Evolutionary conservation across 1,140 invertebrate species (phyloP), one percentile per base, ranked within the genome.

Genomic region (Calosoma granatense): DNA sequence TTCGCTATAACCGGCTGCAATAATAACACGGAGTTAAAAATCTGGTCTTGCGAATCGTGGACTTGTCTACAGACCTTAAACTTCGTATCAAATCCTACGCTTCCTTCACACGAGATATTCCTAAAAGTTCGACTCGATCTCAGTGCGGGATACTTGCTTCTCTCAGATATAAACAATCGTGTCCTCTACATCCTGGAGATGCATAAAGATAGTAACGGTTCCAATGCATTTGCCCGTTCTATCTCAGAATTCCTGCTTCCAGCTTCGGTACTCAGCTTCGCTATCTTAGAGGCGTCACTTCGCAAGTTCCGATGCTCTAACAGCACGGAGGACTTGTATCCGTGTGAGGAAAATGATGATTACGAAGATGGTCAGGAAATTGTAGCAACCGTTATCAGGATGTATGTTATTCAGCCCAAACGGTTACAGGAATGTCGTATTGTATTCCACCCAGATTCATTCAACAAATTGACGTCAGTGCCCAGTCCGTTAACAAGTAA

Each of bases 41-140:
- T 97, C 20, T 97, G 94, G 92, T 91, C 89, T 6, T 97, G 94
- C 71, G 88, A 94, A 67, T 80, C 88, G 0, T 97, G 94, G 94
- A 81, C 79, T 22, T 96, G 93, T 67, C 74, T 96, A 15, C 94
- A 97, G 73, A 94, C 88, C 0, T 83, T 97, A 55, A 81, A 75
- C 63, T 93, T 87, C 67, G 64, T 68, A 55, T 71, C 78, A 1
- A 70, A 72, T 54, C 73, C 79, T 6, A 63, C 69, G 1, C 56
- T 66, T 2, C 71, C 73, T 1, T 65, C 75, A 2, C 58, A 59
- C 1, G 22, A 73, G 68, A 59, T 72, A 3, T 69, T 65, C 19
- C 71, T 80, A 1, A 94, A 93, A 74, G 86, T 90, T 0, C 80
- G 81, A 22, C 74, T 95, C 20, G 92, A 96, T 75, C 75, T 86